Evolutionary conservation across 2,888 invertebrate genomes (phyloP).

Genomic region (Torymus tubicola): DNA sequence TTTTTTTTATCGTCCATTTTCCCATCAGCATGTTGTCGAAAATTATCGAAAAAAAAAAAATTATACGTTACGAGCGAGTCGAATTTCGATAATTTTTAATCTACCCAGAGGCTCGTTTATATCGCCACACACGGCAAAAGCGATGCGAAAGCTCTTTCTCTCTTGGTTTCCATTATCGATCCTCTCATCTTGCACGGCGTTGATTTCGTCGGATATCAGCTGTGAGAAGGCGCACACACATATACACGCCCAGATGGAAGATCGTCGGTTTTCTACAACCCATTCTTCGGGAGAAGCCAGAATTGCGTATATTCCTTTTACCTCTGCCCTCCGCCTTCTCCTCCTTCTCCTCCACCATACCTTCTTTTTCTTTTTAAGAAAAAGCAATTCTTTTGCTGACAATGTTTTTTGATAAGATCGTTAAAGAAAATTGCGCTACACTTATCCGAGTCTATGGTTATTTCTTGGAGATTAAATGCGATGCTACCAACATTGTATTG

Average conservation of each 20-base stretch:
- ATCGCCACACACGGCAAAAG: slow-evolving; percentile 33
- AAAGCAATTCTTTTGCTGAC: slow-evolving; percentile 1
- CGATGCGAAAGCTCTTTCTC: slow-evolving; percentile 19
- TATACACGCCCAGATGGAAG: slow-evolving; percentile 29
- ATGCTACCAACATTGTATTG: neutral
- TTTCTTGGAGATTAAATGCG: slow-evolving; percentile 14
- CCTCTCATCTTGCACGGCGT: slow-evolving; percentile 35
- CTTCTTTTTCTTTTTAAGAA: slow-evolving; percentile 3
- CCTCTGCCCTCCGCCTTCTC: neutral
- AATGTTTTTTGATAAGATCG: slow-evolving; percentile 32
- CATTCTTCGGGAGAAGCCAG: neutral
- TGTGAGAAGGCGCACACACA: neutral
- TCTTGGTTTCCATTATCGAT: slow-evolving; percentile 36
- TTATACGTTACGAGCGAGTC: neutral
- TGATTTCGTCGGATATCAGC: slow-evolving; percentile 43
- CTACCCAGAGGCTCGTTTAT: slow-evolving; percentile 19
- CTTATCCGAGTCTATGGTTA: neutral
- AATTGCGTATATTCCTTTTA: neutral
- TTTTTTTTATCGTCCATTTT: neutral
- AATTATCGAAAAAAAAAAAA: neutral
- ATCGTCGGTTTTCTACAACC: slow-evolving; percentile 40
- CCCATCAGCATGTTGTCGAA: too few species aligned
- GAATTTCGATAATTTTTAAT: slow-evolving; percentile 37
- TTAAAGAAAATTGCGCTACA: slow-evolving; percentile 16
- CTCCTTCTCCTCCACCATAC: neutral